Percentiles rank a stretch among this genome's conserved stretches.
phyloP scores from a whole-genome alignment of 2,113 vertebrate species.

The Eurystomus gularis region DNA sequence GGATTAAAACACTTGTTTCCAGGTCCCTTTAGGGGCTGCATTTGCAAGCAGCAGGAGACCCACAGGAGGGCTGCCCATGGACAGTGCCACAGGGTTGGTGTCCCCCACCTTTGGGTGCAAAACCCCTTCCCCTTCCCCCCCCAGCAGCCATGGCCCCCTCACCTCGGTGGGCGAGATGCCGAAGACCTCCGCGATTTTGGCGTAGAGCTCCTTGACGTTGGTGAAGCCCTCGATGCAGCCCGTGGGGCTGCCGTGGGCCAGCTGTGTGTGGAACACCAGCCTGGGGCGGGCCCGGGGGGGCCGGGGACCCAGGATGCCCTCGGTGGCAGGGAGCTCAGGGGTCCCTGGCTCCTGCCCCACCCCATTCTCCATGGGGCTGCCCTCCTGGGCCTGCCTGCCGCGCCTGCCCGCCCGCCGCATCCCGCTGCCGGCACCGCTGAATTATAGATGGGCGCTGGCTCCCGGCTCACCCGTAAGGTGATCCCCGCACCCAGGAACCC shows the following conservation, averaged over 20 bases:
- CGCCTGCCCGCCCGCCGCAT: conserved; percentile 63
- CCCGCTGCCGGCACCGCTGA: conserved; percentile 66
- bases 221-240: conserved; percentile 94
- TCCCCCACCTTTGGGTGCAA: not conserved
- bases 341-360: conserved; percentile 57
- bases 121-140: not conserved
- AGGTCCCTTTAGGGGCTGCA: not conserved
- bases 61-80: fast-evolving
- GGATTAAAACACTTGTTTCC: not conserved
- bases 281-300: conserved; percentile 77
- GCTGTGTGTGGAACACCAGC: conserved; percentile 93
- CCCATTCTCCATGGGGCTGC: conserved; percentile 76
- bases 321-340: not conserved
- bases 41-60: not conserved
- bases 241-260: conserved; percentile 94
- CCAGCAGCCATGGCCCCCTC: not conserved
- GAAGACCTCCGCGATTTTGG: conserved; percentile 95
- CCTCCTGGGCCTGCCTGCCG: conserved; percentile 47
- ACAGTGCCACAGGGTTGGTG: fast-evolving
- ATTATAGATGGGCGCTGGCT: conserved; percentile 82
- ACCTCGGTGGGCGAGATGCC: conserved; percentile 94
- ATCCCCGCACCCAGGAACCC: conserved; percentile 72
- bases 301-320: conserved; percentile 42
- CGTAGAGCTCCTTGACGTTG: conserved; percentile 95
- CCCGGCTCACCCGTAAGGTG: conserved; percentile 67